Evolutionary conservation across 2,113 vertebrate species (phyloP), one percentile per base, ranked within the genome.

Genomic region (Gymnogyps californianus): DNA sequence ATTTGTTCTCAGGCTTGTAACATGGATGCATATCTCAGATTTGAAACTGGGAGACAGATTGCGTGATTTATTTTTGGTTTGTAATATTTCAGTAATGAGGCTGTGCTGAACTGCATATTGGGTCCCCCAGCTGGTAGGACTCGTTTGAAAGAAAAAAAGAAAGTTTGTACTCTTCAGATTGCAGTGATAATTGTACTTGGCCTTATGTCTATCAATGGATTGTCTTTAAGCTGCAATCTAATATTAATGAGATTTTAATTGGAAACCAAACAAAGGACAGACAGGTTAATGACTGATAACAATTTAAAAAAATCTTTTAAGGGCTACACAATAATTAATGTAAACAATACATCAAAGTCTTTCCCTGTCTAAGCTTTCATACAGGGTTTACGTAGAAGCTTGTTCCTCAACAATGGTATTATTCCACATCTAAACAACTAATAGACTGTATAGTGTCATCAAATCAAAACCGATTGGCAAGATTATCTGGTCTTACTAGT

Each of bases 341-440:
- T 97, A 97, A 93, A 93, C 88, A 94, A 75, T 65, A 78, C 95
- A 96, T 97, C 96, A 96, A 97, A 97, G 97, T 87, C 46, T 47
- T 94, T 85, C 80, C 36, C 40, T 61, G 62, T 79, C 90, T 86
- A 79, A 54, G 57, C 86, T 89, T 98, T 97, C 96, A 83, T 95
- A 87, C 32, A 47, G 38, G 12, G 71, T 78, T 93, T 94, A 76
- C 83, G 9, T 89, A 87, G 93, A 80, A 94, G 79, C 86, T 86
- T 82, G 75, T 94, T 97, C 79, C 61, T 82, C 76, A 75, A 89
- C 38, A 96, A 98, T 97, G 91, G 74, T 97, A 59, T 97, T 97
- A 97, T 96, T 95, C 75, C 49, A 80, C 75, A 83, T 97, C 46
- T 97, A 98, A 98, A 98, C 97, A 98, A 83, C 74, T 74, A 80